phyloP scores from a whole-genome alignment of 2,113 vertebrate species.

The Ictidomys tridecemlineatus region DNA sequence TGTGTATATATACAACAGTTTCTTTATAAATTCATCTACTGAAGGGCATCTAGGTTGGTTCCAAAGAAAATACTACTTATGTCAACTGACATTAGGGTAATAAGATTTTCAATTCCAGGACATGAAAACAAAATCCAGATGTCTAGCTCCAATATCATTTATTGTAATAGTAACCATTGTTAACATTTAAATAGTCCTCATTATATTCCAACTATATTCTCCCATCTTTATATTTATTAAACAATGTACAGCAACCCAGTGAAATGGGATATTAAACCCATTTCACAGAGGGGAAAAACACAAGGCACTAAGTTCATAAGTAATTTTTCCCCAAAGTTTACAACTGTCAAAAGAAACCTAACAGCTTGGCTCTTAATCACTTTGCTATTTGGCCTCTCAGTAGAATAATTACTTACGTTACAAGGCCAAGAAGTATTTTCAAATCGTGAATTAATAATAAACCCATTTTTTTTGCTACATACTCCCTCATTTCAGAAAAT shows the following conservation, averaged over 20 bases:
- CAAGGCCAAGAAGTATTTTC: neutral
- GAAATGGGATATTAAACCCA: slow-evolving; percentile 4
- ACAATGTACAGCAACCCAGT: neutral
- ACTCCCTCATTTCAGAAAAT: neutral
- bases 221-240: slow-evolving; percentile 14
- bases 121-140: neutral
- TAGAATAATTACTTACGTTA: neutral
- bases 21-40: no score
- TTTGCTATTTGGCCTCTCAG: neutral
- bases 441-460: slow-evolving; percentile 12
- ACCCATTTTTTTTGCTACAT: neutral
- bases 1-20: no score
- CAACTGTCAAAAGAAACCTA: neutral
- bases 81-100: neutral
- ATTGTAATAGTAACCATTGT: neutral
- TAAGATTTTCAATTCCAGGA: neutral
- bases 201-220: neutral
- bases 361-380: neutral
- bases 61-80: neutral
- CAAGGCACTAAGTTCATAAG: neutral
- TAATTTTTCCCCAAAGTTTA: slow-evolving; percentile 35
- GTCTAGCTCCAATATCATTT: neutral
- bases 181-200: neutral
- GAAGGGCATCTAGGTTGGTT: no score
- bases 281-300: slow-evolving; percentile 3